Evolutionary conservation across 2,797 vertebrate genomes (phyloP).

Genomic region (Galago senegalensis): DNA sequence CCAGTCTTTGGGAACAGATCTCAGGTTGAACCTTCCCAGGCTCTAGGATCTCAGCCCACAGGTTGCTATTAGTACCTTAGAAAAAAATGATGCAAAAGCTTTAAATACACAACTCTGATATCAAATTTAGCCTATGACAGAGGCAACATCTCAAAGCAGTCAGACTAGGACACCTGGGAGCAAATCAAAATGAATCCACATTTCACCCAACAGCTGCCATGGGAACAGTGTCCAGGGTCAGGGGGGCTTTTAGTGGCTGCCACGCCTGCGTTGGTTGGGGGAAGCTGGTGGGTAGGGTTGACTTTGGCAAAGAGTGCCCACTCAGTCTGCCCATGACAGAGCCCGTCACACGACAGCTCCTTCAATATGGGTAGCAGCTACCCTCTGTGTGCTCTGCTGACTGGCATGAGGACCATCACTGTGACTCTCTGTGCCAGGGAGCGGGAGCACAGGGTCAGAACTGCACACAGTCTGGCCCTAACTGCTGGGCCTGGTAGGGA

Average conservation of each 20-base stretch:
- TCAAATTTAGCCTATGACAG: not conserved
- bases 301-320: not conserved
- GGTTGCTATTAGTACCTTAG: not conserved
- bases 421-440: not conserved
- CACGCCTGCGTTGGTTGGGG: accelerated
- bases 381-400: not conserved
- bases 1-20: accelerated
- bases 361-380: conserved; percentile 16
- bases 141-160: accelerated
- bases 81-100: not conserved
- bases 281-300: not conserved
- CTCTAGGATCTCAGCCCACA: not conserved
- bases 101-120: not conserved
- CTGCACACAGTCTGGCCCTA: not conserved
- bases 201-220: accelerated
- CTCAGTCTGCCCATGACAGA: conserved; percentile 11
- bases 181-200: not conserved
- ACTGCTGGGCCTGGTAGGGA: accelerated
- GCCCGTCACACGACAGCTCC: conserved; percentile 26
- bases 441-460: not conserved
- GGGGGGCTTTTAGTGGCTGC: accelerated
- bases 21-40: not conserved
- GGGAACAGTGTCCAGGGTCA: not conserved
- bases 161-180: not conserved
- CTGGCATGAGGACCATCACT: not conserved